Base-by-base conservation (phyloP, 23 tunicate species). In the Phallusia fumigata region DNA sequence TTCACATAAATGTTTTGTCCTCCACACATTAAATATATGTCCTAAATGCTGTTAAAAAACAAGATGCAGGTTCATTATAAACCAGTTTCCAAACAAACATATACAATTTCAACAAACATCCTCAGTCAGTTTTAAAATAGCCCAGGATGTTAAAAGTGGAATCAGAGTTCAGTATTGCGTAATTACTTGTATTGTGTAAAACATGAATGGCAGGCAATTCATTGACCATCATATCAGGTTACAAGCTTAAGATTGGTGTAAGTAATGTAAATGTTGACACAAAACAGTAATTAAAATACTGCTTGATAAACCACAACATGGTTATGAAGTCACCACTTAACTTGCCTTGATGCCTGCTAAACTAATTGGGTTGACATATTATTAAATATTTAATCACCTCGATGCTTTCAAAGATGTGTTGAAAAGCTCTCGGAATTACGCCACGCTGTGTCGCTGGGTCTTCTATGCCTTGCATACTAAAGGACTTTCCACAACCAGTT, bases 401-500 rank as follows among this genome's bases (percentile, higher is more conserved):
- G 6, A 92, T 82, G 74, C 92, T 83, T 86, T 97, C 99, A 86
- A 97, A 97, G 18, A 97, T 97, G 65, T 97, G 99, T 65, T 97
- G 99, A 83, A 97, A 97, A 18, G 99, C 97, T 83, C 99, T 72
- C 3, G 99, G 99, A 45, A 97, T 97, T 34, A 97, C 80, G 30
- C 99, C 99, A 53, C 99, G 76, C 72, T 97, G 99, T 28, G 91
- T 74, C 18, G 81, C 58, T 19, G 97, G 97, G 73, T 81, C 81
- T 31, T 97, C 91, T 69, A 97, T 69, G 45, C 97, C 99, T 86
- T 97, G 99, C 99, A 97, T 97, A 79, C 88, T 91, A 81, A 88
- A 97, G 6, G 99, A 97, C 74, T 97, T 97, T 24, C 99, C 99
- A 79, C 99, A 97, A 33, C 99, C 99, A 0, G 99, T 97, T 65